These are phyloP conservation scores for Scatophagus argus DNA, from an alignment of 2,113 vertebrate species.

Conservation along the genomic window DNA sequence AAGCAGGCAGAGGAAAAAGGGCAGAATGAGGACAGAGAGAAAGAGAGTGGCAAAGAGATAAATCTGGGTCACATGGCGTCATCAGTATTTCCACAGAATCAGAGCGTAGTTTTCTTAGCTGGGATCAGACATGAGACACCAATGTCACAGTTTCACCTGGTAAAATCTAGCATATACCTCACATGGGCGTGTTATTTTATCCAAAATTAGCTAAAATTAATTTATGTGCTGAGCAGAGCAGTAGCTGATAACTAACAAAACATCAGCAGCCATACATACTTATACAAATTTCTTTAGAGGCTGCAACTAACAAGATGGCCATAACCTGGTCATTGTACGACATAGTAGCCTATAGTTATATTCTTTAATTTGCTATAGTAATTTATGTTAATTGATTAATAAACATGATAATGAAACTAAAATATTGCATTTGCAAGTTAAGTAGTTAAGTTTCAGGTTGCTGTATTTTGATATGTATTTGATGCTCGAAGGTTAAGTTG, in stretches of 20 bases:
- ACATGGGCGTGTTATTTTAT: not conserved
- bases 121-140: not conserved
- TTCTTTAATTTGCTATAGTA: too few species aligned
- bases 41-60: conserved; percentile 19
- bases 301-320: too few species aligned
- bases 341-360: too few species aligned
- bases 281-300: too few species aligned
- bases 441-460: not conserved
- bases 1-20: conserved; percentile 48
- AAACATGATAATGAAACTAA: not conserved
- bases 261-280: not conserved
- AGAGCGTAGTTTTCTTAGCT: conserved; percentile 12
- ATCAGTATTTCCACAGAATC: conserved; percentile 23
- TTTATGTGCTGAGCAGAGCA: not conserved
- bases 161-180: not conserved
- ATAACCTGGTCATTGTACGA: not conserved
- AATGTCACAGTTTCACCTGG: not conserved
- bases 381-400: not conserved
- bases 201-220: not conserved
- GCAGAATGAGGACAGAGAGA: conserved; percentile 46
- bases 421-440: not conserved
- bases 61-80: conserved; percentile 53
- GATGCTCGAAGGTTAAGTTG: not conserved
- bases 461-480: not conserved
- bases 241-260: not conserved